A percentile compares a stretch with the other conserved stretches of the same genome.
Evolutionary conservation across 2,113 vertebrate genomes (phyloP).

Genomic region (Sorex araneus): DNA sequence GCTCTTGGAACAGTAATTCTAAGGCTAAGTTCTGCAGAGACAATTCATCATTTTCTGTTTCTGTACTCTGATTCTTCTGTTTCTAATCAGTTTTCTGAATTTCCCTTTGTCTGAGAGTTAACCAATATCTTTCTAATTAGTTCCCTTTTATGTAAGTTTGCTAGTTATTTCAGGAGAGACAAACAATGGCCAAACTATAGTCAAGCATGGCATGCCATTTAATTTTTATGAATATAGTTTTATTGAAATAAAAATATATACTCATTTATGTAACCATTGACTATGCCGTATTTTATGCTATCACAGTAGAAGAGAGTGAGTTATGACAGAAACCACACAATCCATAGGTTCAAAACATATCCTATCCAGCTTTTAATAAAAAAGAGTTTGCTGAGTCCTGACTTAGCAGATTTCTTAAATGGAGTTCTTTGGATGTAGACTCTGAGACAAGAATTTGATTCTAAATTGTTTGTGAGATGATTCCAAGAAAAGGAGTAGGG

Average conservation of each 20-base stretch:
- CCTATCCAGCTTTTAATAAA: neutral
- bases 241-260: neutral
- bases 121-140: neutral
- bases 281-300: neutral
- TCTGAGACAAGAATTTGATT: neutral
- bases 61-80: neutral
- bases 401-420: neutral
- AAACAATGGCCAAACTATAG: neutral
- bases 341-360: neutral
- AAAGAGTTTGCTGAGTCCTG: neutral
- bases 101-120: neutral
- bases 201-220: neutral
- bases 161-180: neutral
- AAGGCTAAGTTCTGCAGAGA: neutral
- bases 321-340: constrained; percentile 13
- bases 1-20: neutral
- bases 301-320: neutral
- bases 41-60: neutral
- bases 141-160: neutral
- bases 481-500: neutral
- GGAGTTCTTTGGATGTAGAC: neutral
- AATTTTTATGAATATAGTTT: neutral
- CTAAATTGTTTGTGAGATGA: constrained; percentile 12
- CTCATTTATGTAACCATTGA: neutral
- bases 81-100: constrained; percentile 31